Percentiles rank a stretch among this genome's conserved stretches.
These are phyloP conservation scores for Coenonympha glycerion DNA, from an alignment of 2,888 invertebrate species.

Conservation along the genomic window DNA sequence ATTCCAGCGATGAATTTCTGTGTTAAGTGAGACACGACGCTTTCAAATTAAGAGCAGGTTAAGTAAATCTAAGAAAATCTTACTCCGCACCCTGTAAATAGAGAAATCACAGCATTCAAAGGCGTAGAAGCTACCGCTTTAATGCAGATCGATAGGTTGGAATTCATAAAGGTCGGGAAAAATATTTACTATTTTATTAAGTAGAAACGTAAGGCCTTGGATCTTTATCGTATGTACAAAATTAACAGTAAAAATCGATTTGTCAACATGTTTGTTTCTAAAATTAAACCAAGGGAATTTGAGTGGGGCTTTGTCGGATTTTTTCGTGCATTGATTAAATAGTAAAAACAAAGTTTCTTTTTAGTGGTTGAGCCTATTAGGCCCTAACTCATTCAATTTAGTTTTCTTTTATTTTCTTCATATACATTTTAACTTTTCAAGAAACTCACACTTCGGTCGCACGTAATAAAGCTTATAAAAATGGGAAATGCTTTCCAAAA, in stretches of 20 bases:
- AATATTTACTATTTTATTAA: too few relatives aligned
- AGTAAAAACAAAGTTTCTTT: too few relatives aligned
- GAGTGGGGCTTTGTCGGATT: too few relatives aligned
- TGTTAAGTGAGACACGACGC: neutral
- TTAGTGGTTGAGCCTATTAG: too few relatives aligned
- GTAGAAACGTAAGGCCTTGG: too few relatives aligned
- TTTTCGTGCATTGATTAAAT: too few relatives aligned
- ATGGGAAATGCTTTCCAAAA: too few relatives aligned
- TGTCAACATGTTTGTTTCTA: neutral
- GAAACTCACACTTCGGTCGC: too few relatives aligned
- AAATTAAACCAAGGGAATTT: neutral
- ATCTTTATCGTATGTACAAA: neutral
- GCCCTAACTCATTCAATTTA: too few relatives aligned
- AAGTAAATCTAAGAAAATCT: neutral
- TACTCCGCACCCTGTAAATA: neutral
- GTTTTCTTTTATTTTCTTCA: too few relatives aligned
- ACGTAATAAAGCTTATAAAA: too few relatives aligned
- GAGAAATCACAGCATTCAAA: neutral
- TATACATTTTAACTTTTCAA: too few relatives aligned
- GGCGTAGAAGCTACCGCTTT: neutral
- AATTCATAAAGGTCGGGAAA: neutral
- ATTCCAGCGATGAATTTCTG: slow-evolving; percentile 1
- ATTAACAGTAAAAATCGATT: neutral
- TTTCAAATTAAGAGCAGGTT: neutral
- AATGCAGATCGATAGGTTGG: neutral